Percentiles rank a stretch among this genome's conserved stretches.
Evolutionary conservation across 2,888 invertebrate species (phyloP).

Genomic region (Plebejus argus): DNA sequence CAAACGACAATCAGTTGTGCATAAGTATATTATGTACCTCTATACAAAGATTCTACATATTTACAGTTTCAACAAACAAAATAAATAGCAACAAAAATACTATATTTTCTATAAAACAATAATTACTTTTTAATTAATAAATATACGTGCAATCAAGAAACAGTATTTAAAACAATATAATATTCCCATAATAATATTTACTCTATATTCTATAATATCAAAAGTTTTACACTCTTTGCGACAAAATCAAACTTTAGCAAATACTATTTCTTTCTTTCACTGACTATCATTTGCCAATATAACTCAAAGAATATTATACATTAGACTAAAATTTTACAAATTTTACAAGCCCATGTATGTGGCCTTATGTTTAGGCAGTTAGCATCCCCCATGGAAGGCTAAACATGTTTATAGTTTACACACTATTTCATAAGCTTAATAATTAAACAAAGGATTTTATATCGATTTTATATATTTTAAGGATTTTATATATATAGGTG

Average conservation of each 20-base stretch:
- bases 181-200: not conserved
- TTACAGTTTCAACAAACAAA: conserved; percentile 21
- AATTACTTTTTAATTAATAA: not conserved
- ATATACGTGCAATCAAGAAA: not conserved
- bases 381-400: conserved; percentile 30
- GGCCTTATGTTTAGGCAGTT: conserved; percentile 14
- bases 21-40: not conserved
- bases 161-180: conserved; percentile 6
- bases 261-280: conserved; percentile 16
- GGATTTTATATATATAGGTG: too few species aligned
- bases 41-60: conserved; percentile 8
- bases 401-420: not conserved
- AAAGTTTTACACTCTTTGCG: not conserved
- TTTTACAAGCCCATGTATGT: conserved; percentile 18
- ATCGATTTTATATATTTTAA: too few species aligned
- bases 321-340: not conserved
- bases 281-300: conserved; percentile 18
- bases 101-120: conserved; percentile 21
- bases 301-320: not conserved
- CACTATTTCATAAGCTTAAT: not conserved
- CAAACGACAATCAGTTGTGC: conserved; percentile 24
- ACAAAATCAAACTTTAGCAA: not conserved
- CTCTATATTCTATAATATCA: too few species aligned
- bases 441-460: not conserved
- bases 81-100: conserved; percentile 27